phyloP scores from a whole-genome alignment of 2,797 vertebrate genomes.

The Channa striata region DNA sequence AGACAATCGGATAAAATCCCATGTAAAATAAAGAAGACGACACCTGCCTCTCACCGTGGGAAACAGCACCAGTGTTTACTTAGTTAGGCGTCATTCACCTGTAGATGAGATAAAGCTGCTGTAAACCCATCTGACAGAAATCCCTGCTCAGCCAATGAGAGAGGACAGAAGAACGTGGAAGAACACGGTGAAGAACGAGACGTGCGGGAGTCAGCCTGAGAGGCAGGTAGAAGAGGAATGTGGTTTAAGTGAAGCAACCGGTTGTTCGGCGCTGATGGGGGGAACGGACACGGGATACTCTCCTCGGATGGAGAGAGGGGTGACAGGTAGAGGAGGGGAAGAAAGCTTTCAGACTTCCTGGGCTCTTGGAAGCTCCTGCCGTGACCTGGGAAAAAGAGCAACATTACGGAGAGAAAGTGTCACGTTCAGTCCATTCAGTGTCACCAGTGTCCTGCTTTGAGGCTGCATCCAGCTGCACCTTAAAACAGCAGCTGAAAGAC shows the following conservation, averaged over 20 bases:
- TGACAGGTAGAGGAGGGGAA: conserved; percentile 24
- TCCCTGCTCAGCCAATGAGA: not conserved
- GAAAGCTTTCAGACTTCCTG: conserved; percentile 50
- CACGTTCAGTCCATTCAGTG: conserved; percentile 36
- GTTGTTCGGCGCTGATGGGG: conserved; percentile 47
- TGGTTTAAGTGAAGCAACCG: conserved; percentile 24
- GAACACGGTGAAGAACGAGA: not conserved
- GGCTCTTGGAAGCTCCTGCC: conserved; percentile 29
- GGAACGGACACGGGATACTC: conserved; percentile 62
- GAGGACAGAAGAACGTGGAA: not conserved
- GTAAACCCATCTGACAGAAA: not conserved
- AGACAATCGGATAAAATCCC: no score
- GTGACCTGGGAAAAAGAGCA: conserved; percentile 46
- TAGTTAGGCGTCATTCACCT: not conserved
- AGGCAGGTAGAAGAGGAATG: conserved; percentile 34
- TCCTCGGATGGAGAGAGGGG: conserved; percentile 34
- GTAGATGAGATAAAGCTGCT: not conserved
- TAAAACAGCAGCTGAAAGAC: conserved; percentile 24
- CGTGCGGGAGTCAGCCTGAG: not conserved
- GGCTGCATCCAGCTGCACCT: conserved; percentile 18
- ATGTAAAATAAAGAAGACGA: no score
- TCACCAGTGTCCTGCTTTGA: not conserved
- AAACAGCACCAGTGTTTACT: no score
- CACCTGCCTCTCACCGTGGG: no score
- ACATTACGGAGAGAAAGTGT: conserved; percentile 42